Percentiles rank a stretch among this genome's conserved stretches.
phyloP scores from a whole-genome alignment of 2,797 vertebrate species.

The Leptoclinus maculatus region DNA sequence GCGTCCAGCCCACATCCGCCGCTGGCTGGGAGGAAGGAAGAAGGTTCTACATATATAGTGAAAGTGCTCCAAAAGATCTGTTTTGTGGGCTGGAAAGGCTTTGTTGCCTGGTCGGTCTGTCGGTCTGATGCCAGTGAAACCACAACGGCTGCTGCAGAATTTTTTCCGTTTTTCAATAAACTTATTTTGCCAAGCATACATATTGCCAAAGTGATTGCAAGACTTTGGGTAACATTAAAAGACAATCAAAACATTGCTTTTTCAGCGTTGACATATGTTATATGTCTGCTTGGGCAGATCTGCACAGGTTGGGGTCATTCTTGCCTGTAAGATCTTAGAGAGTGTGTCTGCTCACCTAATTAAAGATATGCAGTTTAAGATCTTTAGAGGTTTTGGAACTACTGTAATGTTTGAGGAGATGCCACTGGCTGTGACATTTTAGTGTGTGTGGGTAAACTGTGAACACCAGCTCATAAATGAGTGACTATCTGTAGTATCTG shows the following conservation, averaged over 20 bases:
- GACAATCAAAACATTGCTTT: neutral
- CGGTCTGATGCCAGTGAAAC: slow-evolving; percentile 39
- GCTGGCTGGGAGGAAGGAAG: slow-evolving; percentile 62
- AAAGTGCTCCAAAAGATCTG: slow-evolving; percentile 36
- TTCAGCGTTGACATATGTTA: neutral
- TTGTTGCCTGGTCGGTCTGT: slow-evolving; percentile 16
- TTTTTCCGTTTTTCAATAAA: slow-evolving; percentile 31
- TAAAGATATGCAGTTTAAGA: neutral
- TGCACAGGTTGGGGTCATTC: neutral
- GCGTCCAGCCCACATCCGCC: slow-evolving; percentile 50
- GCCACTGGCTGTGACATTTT: neutral
- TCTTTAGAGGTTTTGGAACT: neutral
- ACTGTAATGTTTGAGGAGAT: neutral
- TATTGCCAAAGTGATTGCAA: slow-evolving; percentile 16
- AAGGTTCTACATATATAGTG: slow-evolving; percentile 67
- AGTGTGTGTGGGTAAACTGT: neutral
- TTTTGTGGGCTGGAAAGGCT: slow-evolving; percentile 12
- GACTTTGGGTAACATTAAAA: slow-evolving; percentile 15
- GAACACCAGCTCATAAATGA: slow-evolving; percentile 9
- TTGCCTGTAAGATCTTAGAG: neutral
- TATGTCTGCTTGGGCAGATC: neutral
- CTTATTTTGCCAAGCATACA: slow-evolving; percentile 15
- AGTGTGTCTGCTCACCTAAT: neutral
- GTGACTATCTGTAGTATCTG: slow-evolving; percentile 19
- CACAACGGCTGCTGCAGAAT: slow-evolving; percentile 5